Evolutionary conservation across 2,888 invertebrate species (phyloP).

Genomic region (Acronicta alni): DNA sequence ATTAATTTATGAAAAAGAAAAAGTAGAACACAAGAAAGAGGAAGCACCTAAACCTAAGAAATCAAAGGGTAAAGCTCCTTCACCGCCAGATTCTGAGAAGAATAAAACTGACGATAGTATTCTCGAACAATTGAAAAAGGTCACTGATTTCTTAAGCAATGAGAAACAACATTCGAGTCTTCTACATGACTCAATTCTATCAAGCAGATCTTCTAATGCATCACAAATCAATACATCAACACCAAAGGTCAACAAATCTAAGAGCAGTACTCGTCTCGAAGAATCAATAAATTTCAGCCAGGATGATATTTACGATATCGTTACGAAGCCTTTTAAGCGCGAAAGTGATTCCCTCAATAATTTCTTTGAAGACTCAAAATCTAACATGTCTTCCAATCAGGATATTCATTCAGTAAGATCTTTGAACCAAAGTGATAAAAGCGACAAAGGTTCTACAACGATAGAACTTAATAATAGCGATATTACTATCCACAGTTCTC

Average conservation of each 20-base stretch:
- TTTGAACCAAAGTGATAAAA: conserved; percentile 84
- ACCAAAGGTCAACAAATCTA: conserved; percentile 82
- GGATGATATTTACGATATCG: conserved; percentile 88
- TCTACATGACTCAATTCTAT: conserved; percentile 69
- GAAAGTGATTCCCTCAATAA: conserved; percentile 86
- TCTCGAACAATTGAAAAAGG: conserved; percentile 79
- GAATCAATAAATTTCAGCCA: conserved; percentile 84
- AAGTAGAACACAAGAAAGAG: conserved; percentile 72
- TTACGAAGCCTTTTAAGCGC: conserved; percentile 82
- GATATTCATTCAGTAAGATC: conserved; percentile 83
- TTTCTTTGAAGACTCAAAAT: conserved; percentile 83
- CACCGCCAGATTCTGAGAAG: conserved; percentile 90
- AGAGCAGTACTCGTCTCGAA: conserved; percentile 74
- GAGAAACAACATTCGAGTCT: conserved; percentile 83
- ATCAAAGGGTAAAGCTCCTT: conserved; percentile 93
- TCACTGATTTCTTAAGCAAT: conserved; percentile 80
- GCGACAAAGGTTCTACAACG: conserved; percentile 90
- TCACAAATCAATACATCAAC: conserved; percentile 84
- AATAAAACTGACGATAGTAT: conserved; percentile 87
- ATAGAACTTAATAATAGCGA: conserved; percentile 93
- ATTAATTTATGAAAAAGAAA: conserved; percentile 74
- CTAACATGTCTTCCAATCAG: conserved; percentile 84
- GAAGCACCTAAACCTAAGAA: conserved; percentile 86
- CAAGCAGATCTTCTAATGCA: conserved; percentile 62
- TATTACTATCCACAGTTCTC: conserved; percentile 93